Evolutionary conservation across 2,888 invertebrate genomes (phyloP).

Genomic region (Pocota personata): DNA sequence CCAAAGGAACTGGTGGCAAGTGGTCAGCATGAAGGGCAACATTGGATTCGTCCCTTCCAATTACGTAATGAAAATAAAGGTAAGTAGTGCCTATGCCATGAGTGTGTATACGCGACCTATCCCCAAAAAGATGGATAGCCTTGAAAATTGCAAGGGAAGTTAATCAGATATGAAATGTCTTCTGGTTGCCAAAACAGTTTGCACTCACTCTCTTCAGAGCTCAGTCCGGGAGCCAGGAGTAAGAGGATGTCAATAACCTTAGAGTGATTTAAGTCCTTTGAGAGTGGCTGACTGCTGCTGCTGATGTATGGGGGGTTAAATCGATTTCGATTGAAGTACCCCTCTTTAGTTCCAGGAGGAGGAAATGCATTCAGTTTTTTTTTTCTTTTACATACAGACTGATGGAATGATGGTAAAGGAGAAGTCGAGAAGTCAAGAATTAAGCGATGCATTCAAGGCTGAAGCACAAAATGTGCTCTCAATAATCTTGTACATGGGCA

Average conservation of each 20-base stretch:
- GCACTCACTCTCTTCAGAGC: constrained; percentile 6
- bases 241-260: constrained; percentile 52
- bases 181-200: constrained; percentile 10
- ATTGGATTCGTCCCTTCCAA: constrained; percentile 94
- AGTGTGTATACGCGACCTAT: constrained; percentile 49
- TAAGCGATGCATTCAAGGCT: constrained; percentile 58
- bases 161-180: constrained; percentile 30
- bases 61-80: constrained; percentile 91
- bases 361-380: constrained; percentile 10
- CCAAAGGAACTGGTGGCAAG: constrained; percentile 94
- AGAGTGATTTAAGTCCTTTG: constrained; percentile 15
- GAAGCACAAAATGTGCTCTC: constrained; percentile 36
- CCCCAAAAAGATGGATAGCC: constrained; percentile 54
- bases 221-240: constrained; percentile 1
- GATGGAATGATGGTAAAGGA: not conserved
- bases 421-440: constrained; percentile 12
- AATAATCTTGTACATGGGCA: constrained; percentile 25
- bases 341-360: not conserved
- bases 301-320: constrained; percentile 4
- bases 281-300: not conserved
- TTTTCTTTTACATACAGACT: not conserved
- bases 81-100: constrained; percentile 80
- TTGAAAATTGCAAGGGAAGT: constrained; percentile 56
- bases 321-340: constrained; percentile 53
- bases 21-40: constrained; percentile 91